phyloP scores from a whole-genome alignment of 2,797 vertebrate species.

The Geotria australis region DNA sequence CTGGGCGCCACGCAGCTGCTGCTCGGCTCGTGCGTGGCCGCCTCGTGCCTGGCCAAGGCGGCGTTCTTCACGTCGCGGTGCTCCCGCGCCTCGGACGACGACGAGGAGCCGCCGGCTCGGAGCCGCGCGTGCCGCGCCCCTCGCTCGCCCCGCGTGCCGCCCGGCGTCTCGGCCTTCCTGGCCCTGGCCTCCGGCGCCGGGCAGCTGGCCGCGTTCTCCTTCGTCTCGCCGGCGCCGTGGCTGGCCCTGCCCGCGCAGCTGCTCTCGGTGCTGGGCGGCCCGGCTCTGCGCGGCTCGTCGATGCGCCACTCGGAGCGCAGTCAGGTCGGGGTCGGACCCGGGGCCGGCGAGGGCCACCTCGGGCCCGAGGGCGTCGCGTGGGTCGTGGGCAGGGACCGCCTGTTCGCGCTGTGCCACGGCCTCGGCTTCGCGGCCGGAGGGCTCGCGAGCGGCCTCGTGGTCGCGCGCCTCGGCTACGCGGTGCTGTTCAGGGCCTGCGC shows the following conservation, averaged over 20 bases:
- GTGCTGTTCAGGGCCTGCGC: neutral
- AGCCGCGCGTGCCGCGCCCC: neutral
- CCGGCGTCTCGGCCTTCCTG: neutral
- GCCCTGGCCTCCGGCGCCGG: neutral
- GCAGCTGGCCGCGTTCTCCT: neutral
- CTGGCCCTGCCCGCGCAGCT: neutral
- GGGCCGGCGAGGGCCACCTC: too few species aligned
- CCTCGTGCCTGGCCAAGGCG: neutral
- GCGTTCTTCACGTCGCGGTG: neutral
- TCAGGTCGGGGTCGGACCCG: too few species aligned
- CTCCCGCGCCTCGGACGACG: neutral
- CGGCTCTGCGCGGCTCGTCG: neutral
- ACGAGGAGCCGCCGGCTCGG: too few species aligned
- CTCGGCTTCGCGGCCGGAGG: neutral
- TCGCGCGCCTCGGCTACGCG: neutral
- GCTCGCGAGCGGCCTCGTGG: neutral
- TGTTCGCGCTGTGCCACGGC: neutral
- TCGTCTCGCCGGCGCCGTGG: neutral
- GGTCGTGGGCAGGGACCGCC: neutral
- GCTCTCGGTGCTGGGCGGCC: neutral
- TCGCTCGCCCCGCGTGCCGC: neutral
- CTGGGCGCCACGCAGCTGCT: neutral
- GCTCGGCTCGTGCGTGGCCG: neutral
- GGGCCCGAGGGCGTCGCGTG: neutral
- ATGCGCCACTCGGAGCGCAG: too few species aligned